Evolutionary conservation across 2,888 invertebrate species (phyloP).

Genomic region (Seira musarum): DNA sequence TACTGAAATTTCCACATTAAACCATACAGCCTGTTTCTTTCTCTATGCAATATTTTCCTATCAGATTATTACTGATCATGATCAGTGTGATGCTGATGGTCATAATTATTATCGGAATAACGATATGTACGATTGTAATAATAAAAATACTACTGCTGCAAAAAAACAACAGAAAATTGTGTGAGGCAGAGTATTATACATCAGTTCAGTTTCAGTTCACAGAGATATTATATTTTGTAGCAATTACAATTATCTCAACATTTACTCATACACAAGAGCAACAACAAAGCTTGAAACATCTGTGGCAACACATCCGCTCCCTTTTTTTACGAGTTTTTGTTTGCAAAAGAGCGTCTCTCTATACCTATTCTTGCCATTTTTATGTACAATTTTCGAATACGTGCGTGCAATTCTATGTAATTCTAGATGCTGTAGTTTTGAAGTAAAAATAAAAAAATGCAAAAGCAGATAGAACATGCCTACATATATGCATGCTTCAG

Average conservation of each 20-base stretch:
- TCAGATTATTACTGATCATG: no score
- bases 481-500: no score
- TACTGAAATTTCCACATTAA: neutral
- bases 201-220: neutral
- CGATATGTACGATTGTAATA: no score
- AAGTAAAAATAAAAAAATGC: neutral
- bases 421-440: neutral
- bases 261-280: slow-evolving; percentile 13
- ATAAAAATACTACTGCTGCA: no score
- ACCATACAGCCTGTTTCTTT: neutral
- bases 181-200: no score
- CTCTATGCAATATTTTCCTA: neutral
- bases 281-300: slow-evolving; percentile 39
- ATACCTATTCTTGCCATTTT: neutral
- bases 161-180: neutral
- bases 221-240: neutral
- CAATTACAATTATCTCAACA: slow-evolving; percentile 23
- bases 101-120: no score
- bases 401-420: neutral
- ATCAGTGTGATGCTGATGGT: no score
- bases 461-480: no score
- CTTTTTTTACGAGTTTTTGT: slow-evolving; percentile 18
- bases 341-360: neutral
- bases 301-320: slow-evolving; percentile 42
- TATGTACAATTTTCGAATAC: neutral